These are phyloP conservation scores for Aricia artaxerxes DNA, from an alignment of 2,888 invertebrate genomes.

Conservation along the genomic window DNA sequence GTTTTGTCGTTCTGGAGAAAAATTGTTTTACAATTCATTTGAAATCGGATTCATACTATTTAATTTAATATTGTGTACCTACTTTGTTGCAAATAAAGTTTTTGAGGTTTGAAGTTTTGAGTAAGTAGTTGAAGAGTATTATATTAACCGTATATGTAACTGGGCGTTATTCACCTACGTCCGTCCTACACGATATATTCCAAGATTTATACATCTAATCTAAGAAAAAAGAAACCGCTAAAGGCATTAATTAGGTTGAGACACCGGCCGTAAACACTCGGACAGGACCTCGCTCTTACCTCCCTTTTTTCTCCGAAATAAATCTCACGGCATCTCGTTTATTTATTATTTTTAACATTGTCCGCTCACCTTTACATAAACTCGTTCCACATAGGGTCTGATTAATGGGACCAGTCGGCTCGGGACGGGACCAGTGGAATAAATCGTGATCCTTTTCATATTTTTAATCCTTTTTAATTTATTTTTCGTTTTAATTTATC, in stretches of 20 bases:
- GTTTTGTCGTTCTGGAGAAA: too few species aligned
- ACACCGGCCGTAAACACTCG: constrained; percentile 69
- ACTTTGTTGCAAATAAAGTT: too few species aligned
- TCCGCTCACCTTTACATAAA: constrained; percentile 70
- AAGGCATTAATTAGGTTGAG: constrained; percentile 73
- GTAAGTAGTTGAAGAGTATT: too few species aligned
- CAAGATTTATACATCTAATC: constrained; percentile 37
- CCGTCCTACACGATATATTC: background rate
- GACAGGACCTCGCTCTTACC: constrained; percentile 70
- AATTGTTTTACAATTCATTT: background rate
- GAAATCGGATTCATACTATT: background rate
- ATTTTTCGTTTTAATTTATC: background rate
- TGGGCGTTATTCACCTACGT: constrained; percentile 42
- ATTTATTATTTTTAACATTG: constrained; percentile 76
- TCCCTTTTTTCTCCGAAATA: constrained; percentile 75
- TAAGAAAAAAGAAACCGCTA: constrained; percentile 49
- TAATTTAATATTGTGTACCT: too few species aligned
- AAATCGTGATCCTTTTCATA: constrained; percentile 59
- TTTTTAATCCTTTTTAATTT: constrained; percentile 43
- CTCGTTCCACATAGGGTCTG: constrained; percentile 69
- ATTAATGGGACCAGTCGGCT: constrained; percentile 68
- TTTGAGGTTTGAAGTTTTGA: too few species aligned
- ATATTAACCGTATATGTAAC: too few species aligned
- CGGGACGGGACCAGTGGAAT: constrained; percentile 65
- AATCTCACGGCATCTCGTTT: constrained; percentile 74